Evolutionary conservation across 2,797 vertebrate genomes (phyloP).

Genomic region (Amphiprion clarkii): DNA sequence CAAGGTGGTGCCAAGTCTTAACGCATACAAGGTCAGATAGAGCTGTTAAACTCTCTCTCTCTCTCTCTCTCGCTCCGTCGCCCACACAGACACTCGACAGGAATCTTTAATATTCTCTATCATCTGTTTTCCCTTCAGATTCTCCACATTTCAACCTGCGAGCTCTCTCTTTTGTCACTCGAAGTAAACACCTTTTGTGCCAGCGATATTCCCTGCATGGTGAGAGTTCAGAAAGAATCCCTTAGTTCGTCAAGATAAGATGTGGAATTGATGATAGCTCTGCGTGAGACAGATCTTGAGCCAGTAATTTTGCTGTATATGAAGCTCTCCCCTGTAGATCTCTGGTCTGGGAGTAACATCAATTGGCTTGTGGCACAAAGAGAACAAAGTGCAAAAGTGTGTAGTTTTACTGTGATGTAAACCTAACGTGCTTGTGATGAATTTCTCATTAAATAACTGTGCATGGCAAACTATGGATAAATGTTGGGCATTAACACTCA

Average conservation of each 20-base stretch:
- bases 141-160: conserved; percentile 42
- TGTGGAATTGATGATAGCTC: conserved; percentile 45
- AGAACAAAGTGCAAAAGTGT: conserved; percentile 39
- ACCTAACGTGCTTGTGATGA: conserved; percentile 4
- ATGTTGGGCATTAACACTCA: conserved; percentile 11
- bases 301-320: conserved; percentile 33
- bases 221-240: conserved; percentile 45
- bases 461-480: conserved; percentile 5
- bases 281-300: conserved; percentile 40
- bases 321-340: conserved; percentile 49
- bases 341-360: conserved; percentile 43
- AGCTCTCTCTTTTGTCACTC: conserved; percentile 35
- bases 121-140: conserved; percentile 22
- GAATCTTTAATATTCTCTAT: conserved; percentile 32
- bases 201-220: conserved; percentile 36
- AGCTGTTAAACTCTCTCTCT: conserved; percentile 15
- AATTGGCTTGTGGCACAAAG: conserved; percentile 15
- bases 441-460: conserved; percentile 45
- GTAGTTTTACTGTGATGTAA: conserved; percentile 3
- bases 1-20: neutral
- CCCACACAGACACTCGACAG: conserved; percentile 16
- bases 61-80: neutral
- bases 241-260: conserved; percentile 49
- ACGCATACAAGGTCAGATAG: conserved; percentile 7
- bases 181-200: conserved; percentile 61